These are phyloP conservation scores for Pseudomyrmex concolor DNA, from an alignment of 1,140 invertebrate genomes.

Conservation along the genomic window DNA sequence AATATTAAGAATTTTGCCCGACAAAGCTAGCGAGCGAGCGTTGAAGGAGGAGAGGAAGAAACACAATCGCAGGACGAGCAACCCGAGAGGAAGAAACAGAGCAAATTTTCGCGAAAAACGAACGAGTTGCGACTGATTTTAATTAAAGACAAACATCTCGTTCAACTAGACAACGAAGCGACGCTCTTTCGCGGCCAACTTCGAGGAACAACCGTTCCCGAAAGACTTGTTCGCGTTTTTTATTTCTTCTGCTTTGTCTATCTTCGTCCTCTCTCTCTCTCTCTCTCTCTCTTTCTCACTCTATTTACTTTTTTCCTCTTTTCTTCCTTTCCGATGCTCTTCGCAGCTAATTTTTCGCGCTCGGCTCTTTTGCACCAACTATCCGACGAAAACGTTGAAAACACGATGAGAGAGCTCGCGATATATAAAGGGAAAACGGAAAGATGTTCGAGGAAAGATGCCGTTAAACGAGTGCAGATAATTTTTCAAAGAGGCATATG, in stretches of 20 bases:
- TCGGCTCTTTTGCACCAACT: slow-evolving; percentile 54
- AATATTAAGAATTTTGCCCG: slow-evolving; percentile 82
- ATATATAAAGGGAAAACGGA: slow-evolving; percentile 12
- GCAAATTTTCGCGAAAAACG: slow-evolving; percentile 58
- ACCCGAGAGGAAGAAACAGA: neutral
- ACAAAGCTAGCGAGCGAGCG: slow-evolving; percentile 66
- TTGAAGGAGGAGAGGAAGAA: neutral
- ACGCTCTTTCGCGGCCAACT: slow-evolving; percentile 72
- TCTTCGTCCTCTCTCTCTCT: slow-evolving; percentile 47
- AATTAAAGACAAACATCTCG: slow-evolving; percentile 84
- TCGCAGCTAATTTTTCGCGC: slow-evolving; percentile 59
- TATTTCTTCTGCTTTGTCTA: slow-evolving; percentile 12
- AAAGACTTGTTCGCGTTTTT: slow-evolving; percentile 47
- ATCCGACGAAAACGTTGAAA: slow-evolving; percentile 56
- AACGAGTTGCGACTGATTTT: slow-evolving; percentile 78
- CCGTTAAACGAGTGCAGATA: slow-evolving; percentile 58
- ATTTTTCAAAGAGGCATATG: slow-evolving; percentile 63
- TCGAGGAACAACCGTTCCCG: slow-evolving; percentile 72
- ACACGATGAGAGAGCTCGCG: slow-evolving; percentile 7
- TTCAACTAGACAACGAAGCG: slow-evolving; percentile 68
- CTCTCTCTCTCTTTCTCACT: slow-evolving; percentile 37
- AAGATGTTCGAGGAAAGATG: slow-evolving; percentile 16
- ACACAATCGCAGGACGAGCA: slow-evolving; percentile 7
- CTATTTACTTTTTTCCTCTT: slow-evolving; percentile 5
- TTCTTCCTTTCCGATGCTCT: neutral